Percentiles rank a stretch among this genome's conserved stretches.
Evolutionary conservation across 1,140 invertebrate species (phyloP).

Genomic region (Gerris buenoi): DNA sequence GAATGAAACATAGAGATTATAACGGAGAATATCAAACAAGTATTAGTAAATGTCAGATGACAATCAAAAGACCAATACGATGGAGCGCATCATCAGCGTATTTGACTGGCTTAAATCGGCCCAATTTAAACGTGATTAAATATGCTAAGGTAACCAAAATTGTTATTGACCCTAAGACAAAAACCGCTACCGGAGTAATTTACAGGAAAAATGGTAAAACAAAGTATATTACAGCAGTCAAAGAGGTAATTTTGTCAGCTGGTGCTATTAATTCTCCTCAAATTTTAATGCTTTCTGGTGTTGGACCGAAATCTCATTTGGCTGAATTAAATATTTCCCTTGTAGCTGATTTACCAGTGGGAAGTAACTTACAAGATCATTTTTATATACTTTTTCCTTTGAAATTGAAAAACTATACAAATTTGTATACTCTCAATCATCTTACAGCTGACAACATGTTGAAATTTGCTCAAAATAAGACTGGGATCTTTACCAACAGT

Average conservation of each 20-base stretch:
- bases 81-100: constrained; percentile 51
- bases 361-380: constrained; percentile 66
- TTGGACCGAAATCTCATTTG: constrained; percentile 52
- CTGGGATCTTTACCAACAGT: no score
- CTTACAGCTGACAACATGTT: no score
- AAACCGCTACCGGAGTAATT: background rate
- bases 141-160: no score
- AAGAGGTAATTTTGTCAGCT: constrained; percentile 48
- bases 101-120: no score
- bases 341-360: constrained; percentile 49
- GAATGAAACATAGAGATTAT: constrained; percentile 48
- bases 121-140: no score
- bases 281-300: constrained; percentile 56
- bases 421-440: no score
- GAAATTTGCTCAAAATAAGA: no score
- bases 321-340: constrained; percentile 46
- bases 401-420: no score
- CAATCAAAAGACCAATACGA: constrained; percentile 34
- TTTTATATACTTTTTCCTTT: no score
- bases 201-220: background rate
- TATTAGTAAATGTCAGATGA: constrained; percentile 46
- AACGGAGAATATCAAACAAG: constrained; percentile 57
- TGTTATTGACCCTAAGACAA: no score
- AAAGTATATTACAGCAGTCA: constrained; percentile 41
- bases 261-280: constrained; percentile 52